Evolutionary conservation across 2,113 vertebrate species (phyloP), one percentile per base, ranked within the genome.

Genomic region (Australoheros scitulus): DNA sequence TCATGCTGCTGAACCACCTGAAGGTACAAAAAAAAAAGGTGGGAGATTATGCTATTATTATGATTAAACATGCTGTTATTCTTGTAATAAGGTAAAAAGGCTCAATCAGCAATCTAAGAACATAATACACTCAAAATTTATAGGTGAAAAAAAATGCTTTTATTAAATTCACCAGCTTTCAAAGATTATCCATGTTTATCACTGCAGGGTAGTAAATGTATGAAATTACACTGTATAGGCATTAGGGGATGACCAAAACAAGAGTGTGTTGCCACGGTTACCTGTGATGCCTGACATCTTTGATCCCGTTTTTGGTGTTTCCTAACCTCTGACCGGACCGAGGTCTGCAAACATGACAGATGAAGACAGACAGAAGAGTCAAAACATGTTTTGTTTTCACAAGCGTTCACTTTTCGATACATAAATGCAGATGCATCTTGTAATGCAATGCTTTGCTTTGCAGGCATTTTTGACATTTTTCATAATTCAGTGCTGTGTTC

Each of bases 271-370:
- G 76, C 56, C 60, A 76, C 55, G 18, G 58, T 92, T 85, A 97
- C 96, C 96, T 96, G 92, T 97, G 96, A 86, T 96, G 87, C 57
- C 96, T 93, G 34, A 97, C 91, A 47, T 96, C 95, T 85, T 94
- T 95, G 68, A 97, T 96, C 47, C 96, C 96, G 2, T 96, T 96
- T 90, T 96, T 96, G 34, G 95, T 96, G 85, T 96, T 97, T 79
- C 95, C 96, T 85, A 96, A 89, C 85, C 95, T 93, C 88, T 96
- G 96, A 59, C 96, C 96, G 0, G 96, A 96, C 6, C 96, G 94
- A n/a, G 93, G 93, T 87, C 96, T 96, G 91, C 8, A 81, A 75
- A 70, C 13, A 76, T 68, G 70, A 26, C 26, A 26, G 3, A 26
- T 3, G 26, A 26, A 26, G 26, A 26, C 57, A 80, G 43, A 83